Evolutionary conservation across 2,113 vertebrate species (phyloP), one percentile per base, ranked within the genome.

Genomic region (Bungarus multicinctus): DNA sequence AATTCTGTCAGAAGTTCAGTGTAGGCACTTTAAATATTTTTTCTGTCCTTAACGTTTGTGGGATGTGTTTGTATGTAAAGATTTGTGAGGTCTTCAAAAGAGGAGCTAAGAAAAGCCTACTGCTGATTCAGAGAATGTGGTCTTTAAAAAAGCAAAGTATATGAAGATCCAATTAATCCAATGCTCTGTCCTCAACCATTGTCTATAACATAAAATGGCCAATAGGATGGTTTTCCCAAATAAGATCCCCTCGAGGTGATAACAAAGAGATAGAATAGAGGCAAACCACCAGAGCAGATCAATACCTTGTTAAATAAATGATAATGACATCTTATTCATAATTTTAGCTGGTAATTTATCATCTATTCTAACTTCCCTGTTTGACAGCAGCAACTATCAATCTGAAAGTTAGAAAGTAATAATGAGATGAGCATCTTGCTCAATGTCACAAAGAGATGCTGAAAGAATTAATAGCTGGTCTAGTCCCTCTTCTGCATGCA

Each of bases 11-110:
- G 55, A 91, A 53, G 45, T 20, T 89, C 90, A 27, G 14, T n/a
- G 64, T 9, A 52, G 87, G 58, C 90, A 92, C 92, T 96, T 94
- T 96, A 96, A 96, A 89, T 69, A 45, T 91, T 93, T 81, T 94
- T 95, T 93, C 64, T 94, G 94, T 95, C 94, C 91, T 92, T 96
- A 94, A 91, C 87, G 90, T 74, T 85, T 57, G 86, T 18, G 94
- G 58, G 94, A 85, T 93, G 92, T 92, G 87, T 94, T 34, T 69
- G 14, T 69, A 45, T 94, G 94, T 91, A 93, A 64, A 81, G 94
- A 89, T 88, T 96, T 81, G 96, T 95, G 92, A 92, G 85, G 22
- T 91, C 69, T 92, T 92, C 93, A 95, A 95, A 91, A 16, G 39
- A 96, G 69, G 94, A 55, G 47, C 50, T 95, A 54, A 53, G 88